Percentiles rank a stretch among this genome's conserved stretches.
Evolutionary conservation across 2,113 vertebrate genomes (phyloP).

Genomic region (Oncorhynchus kisutch): DNA sequence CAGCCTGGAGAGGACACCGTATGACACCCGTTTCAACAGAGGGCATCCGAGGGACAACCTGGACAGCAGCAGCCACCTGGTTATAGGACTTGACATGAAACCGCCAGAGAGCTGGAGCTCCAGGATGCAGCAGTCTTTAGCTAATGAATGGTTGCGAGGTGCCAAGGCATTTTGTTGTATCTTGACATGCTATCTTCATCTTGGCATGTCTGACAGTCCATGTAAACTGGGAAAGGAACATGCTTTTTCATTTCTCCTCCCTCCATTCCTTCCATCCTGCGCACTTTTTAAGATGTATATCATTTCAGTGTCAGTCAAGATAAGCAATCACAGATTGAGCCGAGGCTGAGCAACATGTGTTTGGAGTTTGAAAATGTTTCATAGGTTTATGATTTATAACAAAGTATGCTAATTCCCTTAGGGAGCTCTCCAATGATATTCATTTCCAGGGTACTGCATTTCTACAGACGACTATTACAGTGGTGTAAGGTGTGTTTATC

Average conservation of each 20-base stretch:
- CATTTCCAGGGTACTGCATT: conserved; percentile 34
- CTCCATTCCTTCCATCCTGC: conserved; percentile 12
- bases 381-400: conserved; percentile 46
- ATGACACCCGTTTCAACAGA: conserved; percentile 19
- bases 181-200: conserved; percentile 8
- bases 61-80: conserved; percentile 27
- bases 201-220: conserved; percentile 3
- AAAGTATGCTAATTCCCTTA: conserved; percentile 34
- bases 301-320: conserved; percentile 14
- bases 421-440: conserved; percentile 32
- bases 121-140: conserved; percentile 34
- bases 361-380: conserved; percentile 37
- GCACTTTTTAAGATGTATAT: conserved; percentile 5
- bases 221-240: background rate
- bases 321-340: background rate
- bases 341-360: conserved; percentile 33
- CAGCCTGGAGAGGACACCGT: conserved; percentile 15
- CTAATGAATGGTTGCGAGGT: conserved; percentile 41
- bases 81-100: conserved; percentile 27
- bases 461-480: conserved; percentile 46
- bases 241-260: background rate
- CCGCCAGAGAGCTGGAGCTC: conserved; percentile 45
- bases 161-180: conserved; percentile 24
- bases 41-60: conserved; percentile 31
- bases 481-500: conserved; percentile 22